Evolutionary conservation across 2,113 vertebrate species (phyloP), one percentile per base, ranked within the genome.

Genomic region (Gambusia affinis): DNA sequence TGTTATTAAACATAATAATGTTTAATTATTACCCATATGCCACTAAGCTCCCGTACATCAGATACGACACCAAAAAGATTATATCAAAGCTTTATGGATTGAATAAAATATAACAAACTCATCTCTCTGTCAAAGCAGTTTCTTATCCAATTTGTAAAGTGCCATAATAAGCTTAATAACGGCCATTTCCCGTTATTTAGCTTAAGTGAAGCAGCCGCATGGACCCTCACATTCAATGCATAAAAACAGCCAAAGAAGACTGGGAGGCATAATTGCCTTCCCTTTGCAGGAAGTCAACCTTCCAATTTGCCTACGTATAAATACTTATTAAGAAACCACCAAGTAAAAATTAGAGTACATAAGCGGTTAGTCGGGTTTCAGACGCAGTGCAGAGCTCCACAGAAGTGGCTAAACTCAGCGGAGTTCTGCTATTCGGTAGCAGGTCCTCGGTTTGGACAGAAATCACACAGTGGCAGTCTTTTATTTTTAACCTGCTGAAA

Each of bases 271-370:
- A 86, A 90, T 90, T 84, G 87, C 84, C 83, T 84, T 85, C 73
- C 78, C 69, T 81, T 91, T 85, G 75, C 78, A 83, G 79, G 80
- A 93, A 87, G 72, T 82, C 62, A 81, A 90, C 86, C 72, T 91
- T 92, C 92, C 81, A 90, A 91, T 90, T 88, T 86, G 78, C 35
- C 33, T 70, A 81, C 81, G 78, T 83, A 87, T 84, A 91, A 90
- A 87, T 89, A 86, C 83, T 90, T 88, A 90, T 93, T 89, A 84
- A 73, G 81, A 91, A 92, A 92, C 89, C 90, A 79, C 89, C 60
- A 83, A 14, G 54, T 83, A 78, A 85, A 82, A 85, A 67, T 14
- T n/a, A 51, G 63, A 76, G 77, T 2, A 64, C 72, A 81, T 72
- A 74, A 87, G 72, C 69, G 73, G 85, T 1, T 3, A 81, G 77